These are phyloP conservation scores for Delphinapterus leucas DNA, from an alignment of 2,113 vertebrate species.

Conservation along the genomic window DNA sequence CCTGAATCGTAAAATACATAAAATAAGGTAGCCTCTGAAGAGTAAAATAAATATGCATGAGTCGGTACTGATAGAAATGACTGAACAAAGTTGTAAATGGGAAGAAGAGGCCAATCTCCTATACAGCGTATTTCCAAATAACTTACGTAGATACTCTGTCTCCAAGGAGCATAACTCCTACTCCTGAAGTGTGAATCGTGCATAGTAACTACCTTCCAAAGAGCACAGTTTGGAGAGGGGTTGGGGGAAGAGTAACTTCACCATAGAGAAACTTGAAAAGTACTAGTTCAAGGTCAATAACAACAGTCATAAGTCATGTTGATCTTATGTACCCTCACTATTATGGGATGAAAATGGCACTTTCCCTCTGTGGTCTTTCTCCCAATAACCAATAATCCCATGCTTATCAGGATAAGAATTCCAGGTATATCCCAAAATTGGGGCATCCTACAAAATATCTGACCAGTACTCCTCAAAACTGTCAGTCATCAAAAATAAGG, in stretches of 20 bases:
- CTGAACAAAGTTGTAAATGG: not conserved
- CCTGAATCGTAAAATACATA: not conserved
- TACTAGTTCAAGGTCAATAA: not conserved
- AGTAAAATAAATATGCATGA: not conserved
- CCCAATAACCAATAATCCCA: not conserved
- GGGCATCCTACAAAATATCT: not conserved
- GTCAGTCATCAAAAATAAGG: not conserved
- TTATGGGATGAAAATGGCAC: not conserved
- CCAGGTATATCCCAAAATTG: not conserved
- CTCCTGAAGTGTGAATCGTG: not conserved
- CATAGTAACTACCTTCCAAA: not conserved
- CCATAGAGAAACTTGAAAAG: not conserved
- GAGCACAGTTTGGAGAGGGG: not conserved
- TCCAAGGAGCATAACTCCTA: too few relatives aligned
- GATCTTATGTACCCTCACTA: not conserved
- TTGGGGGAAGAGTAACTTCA: too few relatives aligned
- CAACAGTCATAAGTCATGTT: too few relatives aligned
- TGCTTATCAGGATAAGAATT: not conserved
- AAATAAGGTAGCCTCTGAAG: not conserved
- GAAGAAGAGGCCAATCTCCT: not conserved
- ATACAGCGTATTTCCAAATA: not conserved
- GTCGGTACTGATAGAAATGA: not conserved
- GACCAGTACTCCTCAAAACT: not conserved
- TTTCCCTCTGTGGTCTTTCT: not conserved
- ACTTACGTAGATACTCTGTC: not conserved